Evolutionary conservation across 2,113 vertebrate genomes (phyloP), one percentile per base, ranked within the genome.

Genomic region (Paratilapia polleni): DNA sequence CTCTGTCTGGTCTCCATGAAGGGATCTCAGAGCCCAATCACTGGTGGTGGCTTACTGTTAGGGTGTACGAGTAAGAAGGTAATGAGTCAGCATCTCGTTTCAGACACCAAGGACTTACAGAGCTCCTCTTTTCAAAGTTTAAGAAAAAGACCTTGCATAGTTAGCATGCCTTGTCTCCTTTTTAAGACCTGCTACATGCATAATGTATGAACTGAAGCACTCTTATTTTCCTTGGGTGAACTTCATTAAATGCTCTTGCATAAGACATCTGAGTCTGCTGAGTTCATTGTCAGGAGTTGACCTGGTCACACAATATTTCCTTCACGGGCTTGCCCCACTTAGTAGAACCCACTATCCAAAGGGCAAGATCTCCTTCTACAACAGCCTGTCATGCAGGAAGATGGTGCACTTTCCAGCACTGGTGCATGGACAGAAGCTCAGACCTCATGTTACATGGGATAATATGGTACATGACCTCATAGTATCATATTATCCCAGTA

Each of bases 71-170:
- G 26, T 52, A 47, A 73, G 66, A 54, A 13, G 66, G 43, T 13
- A 70, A 54, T 34, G 47, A 73, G 68, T 73, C 66, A 70, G 66
- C 43, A 31, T 70, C 68, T 73, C 26, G 31, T 34, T 73, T 73
- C 17, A 54, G 26, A 28, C 4, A 12, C 68, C 24, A 70, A 2
- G 11, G 47, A 19, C 43, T 47, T 47, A 15, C 13, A 52, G 17
- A 52, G 68, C 47, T 73, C 47, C 19, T 73, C 47, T 73, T 73
- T 73, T 73, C 68, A 73, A 70, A 54, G 68, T 73, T n/a, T n/a
- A 73, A 49, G 52, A 73, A 54, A 73, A 73, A 19, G 49, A 73
- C 19, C 47, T 52, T 73, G 47, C 68, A 34, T 54, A 54, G 68
- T 73, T 54, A 73, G 26, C 47, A 73, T 54, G 47, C 68, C 26